A percentile compares a stretch with the other conserved stretches of the same genome.
phyloP scores from a whole-genome alignment of 30 jellyfish, hydroid and myxozoan species.

The Nemopilema nomurai region DNA sequence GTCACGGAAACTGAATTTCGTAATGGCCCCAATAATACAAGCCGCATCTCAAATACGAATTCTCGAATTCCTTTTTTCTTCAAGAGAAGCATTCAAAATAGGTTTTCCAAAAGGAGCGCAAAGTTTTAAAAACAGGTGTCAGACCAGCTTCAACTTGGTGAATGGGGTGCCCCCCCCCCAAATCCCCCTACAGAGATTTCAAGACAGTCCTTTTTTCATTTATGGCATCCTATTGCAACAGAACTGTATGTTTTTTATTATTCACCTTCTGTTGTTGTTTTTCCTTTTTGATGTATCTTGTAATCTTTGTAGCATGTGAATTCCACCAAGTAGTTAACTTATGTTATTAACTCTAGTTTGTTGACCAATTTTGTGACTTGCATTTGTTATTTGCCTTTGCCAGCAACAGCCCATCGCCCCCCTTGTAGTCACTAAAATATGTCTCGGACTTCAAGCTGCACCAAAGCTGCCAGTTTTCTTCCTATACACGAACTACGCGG shows the following conservation, averaged over 20 bases:
- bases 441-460: neutral
- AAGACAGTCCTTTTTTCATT: neutral
- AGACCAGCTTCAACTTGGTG: no score
- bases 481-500: no score
- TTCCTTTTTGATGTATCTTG: neutral
- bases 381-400: no score
- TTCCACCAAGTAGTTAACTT: neutral
- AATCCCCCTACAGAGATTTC: neutral
- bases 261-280: neutral
- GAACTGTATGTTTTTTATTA: neutral
- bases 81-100: no score
- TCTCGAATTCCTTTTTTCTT: no score
- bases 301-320: neutral
- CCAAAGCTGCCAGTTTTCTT: neutral
- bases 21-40: no score
- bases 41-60: no score
- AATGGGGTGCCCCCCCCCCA: no score
- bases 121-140: no score
- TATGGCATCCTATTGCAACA: conserved; percentile 40
- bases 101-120: no score
- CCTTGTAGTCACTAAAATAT: neutral
- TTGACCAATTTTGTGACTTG: no score
- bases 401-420: neutral
- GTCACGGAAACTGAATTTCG: no score
- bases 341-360: neutral